Percentiles rank a stretch among this genome's conserved stretches.
Evolutionary conservation across 2,888 invertebrate species (phyloP).

Genomic region (Orthosia cruda): DNA sequence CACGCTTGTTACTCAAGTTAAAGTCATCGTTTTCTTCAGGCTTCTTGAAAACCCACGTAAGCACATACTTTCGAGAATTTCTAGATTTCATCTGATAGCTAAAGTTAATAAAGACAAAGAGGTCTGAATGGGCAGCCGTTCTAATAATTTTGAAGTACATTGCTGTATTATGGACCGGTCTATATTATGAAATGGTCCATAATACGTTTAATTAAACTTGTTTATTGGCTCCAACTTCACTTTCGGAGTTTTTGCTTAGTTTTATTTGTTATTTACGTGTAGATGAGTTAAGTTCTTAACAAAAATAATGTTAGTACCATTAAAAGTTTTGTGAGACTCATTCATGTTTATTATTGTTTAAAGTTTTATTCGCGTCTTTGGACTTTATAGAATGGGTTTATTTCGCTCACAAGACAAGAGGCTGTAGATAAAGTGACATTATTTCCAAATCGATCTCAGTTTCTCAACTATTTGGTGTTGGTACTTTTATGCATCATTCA

Average conservation of each 20-base stretch:
- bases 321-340: not conserved
- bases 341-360: too few species aligned
- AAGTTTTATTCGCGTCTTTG: too few species aligned
- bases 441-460: too few species aligned
- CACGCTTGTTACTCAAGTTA: not conserved
- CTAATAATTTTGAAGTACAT: slow-evolving; percentile 33
- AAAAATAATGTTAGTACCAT: not conserved
- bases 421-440: too few species aligned
- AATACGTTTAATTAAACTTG: slow-evolving; percentile 49
- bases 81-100: slow-evolving; percentile 17
- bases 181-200: not conserved
- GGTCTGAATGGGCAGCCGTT: slow-evolving; percentile 24
- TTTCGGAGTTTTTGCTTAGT: slow-evolving; percentile 18
- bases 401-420: not conserved
- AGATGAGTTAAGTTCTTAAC: slow-evolving; percentile 26
- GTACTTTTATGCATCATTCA: too few species aligned
- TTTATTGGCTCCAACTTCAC: slow-evolving; percentile 25
- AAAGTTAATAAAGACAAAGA: slow-evolving; percentile 38
- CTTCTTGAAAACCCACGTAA: not conserved
- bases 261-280: slow-evolving; percentile 18
- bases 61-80: not conserved
- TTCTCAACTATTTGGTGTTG: too few species aligned
- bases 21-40: not conserved
- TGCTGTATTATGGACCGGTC: slow-evolving; percentile 13
- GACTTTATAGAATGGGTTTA: not conserved